Evolutionary conservation across 2,888 invertebrate species (phyloP).

Genomic region (Pterostichus madidus): DNA sequence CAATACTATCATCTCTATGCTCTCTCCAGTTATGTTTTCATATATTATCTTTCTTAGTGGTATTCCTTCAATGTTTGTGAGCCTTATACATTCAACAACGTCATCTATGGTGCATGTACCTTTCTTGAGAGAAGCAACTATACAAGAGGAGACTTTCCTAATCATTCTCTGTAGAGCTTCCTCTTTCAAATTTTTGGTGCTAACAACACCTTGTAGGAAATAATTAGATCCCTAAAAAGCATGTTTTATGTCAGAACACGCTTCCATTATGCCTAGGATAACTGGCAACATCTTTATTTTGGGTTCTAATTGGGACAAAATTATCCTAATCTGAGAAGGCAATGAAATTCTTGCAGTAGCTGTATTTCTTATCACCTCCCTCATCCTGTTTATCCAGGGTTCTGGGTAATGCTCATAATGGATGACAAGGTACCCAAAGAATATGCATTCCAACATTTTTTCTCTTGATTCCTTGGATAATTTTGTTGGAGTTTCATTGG

Average conservation of each 20-base stretch:
- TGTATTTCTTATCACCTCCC: background rate
- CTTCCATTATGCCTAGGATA: too few relatives aligned
- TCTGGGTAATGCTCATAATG: background rate
- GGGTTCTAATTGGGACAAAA: background rate
- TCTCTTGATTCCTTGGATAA: background rate
- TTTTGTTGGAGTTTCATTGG: background rate
- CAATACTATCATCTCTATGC: background rate
- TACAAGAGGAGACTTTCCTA: too few relatives aligned
- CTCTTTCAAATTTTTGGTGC: too few relatives aligned
- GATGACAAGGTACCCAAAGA: background rate
- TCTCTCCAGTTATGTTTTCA: too few relatives aligned
- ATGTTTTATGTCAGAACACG: too few relatives aligned
- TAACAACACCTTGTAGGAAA: too few relatives aligned
- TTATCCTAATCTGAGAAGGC: background rate
- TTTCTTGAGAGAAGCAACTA: too few relatives aligned
- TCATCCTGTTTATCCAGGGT: background rate
- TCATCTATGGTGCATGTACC: too few relatives aligned
- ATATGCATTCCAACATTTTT: background rate
- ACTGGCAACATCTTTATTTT: background rate
- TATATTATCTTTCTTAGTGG: background rate
- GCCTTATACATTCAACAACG: too few relatives aligned
- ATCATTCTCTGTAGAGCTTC: too few relatives aligned
- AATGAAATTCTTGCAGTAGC: background rate
- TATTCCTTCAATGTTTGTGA: background rate
- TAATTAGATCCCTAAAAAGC: too few relatives aligned